Evolutionary conservation across 2,797 vertebrate genomes (phyloP), one percentile per base, ranked within the genome.

Genomic region (Melanotaenia pygmaea): DNA sequence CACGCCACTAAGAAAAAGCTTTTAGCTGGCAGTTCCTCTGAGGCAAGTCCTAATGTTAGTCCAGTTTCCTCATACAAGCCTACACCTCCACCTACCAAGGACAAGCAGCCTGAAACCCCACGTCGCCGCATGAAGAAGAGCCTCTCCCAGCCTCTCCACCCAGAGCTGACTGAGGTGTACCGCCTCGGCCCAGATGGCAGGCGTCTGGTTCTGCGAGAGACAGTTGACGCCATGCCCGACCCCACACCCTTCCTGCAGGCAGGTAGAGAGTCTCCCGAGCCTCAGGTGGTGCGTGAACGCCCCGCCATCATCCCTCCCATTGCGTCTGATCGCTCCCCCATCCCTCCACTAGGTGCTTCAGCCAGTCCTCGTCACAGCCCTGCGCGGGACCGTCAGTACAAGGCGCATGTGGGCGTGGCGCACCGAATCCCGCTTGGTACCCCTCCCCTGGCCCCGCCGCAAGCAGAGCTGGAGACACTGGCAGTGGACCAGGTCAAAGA

Each of bases 121-220:
- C 95, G 97, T 37, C 96, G 97, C 59, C 94, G 98, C 37, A 98
- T 99, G 97, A 98, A 97, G 89, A 99, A 99, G 93, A 99, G 97
- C 77, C 96, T 99, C 47, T 99, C 98, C 0, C 96, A 98, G 1
- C 98, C 98, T 0, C 95, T 99, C 62, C 97, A 99, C 93, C 96
- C 97, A 0, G 98, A 99, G 86, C 93, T 97, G 12, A 97, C 98
- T 1, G 98, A 99, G 90, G 95, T 97, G 85, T 98, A 97, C 90
- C 92, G 97, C 67, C 90, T 96, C 5, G 96, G 98, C 1, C 67
- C 95, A 0, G 97, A 99, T 2, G 94, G 96, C 51, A 92, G 96
- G n/a, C 96, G 97, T 65, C 88, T 98, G 61, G 93, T 97, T 6
- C 72, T 99, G 38, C 90, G 97, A 13, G 97, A 98, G 84, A 87